phyloP scores from a whole-genome alignment of 2,888 invertebrate species.

The Alcis repandata region DNA sequence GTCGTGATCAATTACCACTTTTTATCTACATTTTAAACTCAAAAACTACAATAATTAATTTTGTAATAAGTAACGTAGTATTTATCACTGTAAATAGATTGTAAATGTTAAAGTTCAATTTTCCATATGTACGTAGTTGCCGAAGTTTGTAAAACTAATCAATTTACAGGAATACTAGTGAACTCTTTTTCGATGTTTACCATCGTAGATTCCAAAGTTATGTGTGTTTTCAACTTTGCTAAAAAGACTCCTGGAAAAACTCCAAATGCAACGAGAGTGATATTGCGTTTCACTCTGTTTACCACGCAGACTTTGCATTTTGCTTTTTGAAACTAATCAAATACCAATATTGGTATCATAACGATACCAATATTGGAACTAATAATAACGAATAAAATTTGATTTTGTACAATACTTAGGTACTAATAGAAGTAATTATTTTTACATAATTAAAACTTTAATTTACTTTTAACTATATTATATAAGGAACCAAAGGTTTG shows the following conservation, averaged over 20 bases:
- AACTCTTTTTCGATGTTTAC: constrained; percentile 42
- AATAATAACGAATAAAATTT: no score
- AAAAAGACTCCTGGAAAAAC: constrained; percentile 50
- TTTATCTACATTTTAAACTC: constrained; percentile 2
- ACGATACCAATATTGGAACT: not conserved
- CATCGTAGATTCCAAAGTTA: constrained; percentile 40
- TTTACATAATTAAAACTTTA: not conserved
- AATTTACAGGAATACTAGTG: constrained; percentile 36
- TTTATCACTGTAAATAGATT: no score
- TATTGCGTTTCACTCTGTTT: constrained; percentile 38
- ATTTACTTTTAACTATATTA: not conserved
- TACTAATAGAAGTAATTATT: not conserved
- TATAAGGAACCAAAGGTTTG: not conserved
- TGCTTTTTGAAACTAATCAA: constrained; percentile 33
- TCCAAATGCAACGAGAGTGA: constrained; percentile 51
- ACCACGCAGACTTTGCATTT: constrained; percentile 36
- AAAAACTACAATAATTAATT: not conserved
- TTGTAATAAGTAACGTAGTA: not conserved
- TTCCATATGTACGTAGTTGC: constrained; percentile 1
- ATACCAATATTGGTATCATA: constrained; percentile 8
- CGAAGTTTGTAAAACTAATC: constrained; percentile 45
- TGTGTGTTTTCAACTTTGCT: constrained; percentile 47
- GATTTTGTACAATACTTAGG: not conserved
- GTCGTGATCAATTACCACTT: constrained; percentile 10
- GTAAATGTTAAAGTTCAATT: not conserved